A percentile compares a stretch with the other conserved stretches of the same genome.
Conservation (phyloP, 2,797 vertebrate species). For the Phrynocephalus forsythii region DNA sequence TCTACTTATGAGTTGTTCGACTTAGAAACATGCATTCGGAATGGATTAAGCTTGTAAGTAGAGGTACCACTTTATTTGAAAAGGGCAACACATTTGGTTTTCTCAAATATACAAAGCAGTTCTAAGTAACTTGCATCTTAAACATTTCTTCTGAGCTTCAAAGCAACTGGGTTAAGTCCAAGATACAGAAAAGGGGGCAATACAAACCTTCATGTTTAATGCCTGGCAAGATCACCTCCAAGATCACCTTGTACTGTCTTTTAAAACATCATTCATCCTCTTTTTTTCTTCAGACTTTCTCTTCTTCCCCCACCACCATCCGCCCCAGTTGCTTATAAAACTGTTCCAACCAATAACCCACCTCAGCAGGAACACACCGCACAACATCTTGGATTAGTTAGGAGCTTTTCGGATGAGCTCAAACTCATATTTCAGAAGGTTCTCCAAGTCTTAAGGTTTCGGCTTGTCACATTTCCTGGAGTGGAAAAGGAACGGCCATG, state of each 20-base stretch:
- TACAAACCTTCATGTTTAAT: constrained; percentile 4
- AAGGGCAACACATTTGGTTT: too few species aligned
- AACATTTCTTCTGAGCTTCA: neutral
- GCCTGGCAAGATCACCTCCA: constrained; percentile 47
- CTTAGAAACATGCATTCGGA: too few species aligned
- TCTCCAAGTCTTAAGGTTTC: constrained; percentile 55
- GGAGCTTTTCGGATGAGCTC: constrained; percentile 71
- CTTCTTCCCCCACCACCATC: neutral
- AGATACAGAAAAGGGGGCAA: neutral
- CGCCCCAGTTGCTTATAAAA: constrained; percentile 37
- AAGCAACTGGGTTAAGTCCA: neutral
- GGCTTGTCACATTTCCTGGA: constrained; percentile 73
- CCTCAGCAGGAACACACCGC: neutral
- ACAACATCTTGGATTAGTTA: constrained; percentile 78
- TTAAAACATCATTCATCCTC: constrained; percentile 49
- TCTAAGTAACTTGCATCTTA: neutral
- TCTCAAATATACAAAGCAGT: too few species aligned
- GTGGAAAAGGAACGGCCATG: constrained; percentile 62
- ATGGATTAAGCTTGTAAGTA: too few species aligned
- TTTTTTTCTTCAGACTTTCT: neutral
- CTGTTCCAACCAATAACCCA: neutral
- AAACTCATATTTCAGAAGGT: constrained; percentile 76
- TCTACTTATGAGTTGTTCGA: too few species aligned
- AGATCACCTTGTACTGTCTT: constrained; percentile 70
- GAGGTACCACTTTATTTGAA: neutral